Base-by-base conservation (phyloP, 2,113 vertebrate genomes). In the Corythoichthys haematopterus region DNA sequence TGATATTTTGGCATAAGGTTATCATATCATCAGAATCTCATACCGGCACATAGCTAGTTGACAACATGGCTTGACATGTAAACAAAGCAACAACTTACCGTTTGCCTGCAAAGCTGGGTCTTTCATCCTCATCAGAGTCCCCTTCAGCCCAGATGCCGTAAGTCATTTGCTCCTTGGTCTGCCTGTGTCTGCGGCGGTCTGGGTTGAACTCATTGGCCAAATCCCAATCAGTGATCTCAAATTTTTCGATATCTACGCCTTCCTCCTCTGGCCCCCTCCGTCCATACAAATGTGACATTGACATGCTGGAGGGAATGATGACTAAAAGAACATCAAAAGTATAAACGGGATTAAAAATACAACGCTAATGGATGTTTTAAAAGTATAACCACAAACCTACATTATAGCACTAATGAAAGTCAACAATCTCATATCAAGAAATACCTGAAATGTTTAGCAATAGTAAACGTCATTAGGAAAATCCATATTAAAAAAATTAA, bases 131-230 rank as follows among this genome's bases (percentile, higher is more conserved):
- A 9, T 98, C 97, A 0, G 95, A 96, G 79, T 97, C 96, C 0
- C 87, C 91, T 74, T 98, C 95, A 0, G 97, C 97, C 97, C 97
- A 99, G 58, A 99, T 91, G 38, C 97, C 97, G 0, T 98, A 98
- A 9, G 93, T 96, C 4, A 95, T 94, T 76, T 98, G 95, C 60
- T 99, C 97, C 82, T 99, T 99, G 72, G 89, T 95, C 84, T 96
- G 97, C 74, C 93, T 93, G 82, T 93, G 92, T 47, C 94, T 93
- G 76, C 93, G 94, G 35, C 97, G 94, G 50, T 98, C 94, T 4
- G 97, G 95, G 85, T 99, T 99, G 84, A 99, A 99, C 77, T 99
- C 97, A 38, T 99, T 98, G 83, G 97, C 94, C 53, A 98, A 79
- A 70, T 98, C 97, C 97, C 97, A 98, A 13, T 98, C 96, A 0